These are phyloP conservation scores for Corydoras sp. DNA, from an alignment of 2,113 vertebrate species.

Conservation along the genomic window DNA sequence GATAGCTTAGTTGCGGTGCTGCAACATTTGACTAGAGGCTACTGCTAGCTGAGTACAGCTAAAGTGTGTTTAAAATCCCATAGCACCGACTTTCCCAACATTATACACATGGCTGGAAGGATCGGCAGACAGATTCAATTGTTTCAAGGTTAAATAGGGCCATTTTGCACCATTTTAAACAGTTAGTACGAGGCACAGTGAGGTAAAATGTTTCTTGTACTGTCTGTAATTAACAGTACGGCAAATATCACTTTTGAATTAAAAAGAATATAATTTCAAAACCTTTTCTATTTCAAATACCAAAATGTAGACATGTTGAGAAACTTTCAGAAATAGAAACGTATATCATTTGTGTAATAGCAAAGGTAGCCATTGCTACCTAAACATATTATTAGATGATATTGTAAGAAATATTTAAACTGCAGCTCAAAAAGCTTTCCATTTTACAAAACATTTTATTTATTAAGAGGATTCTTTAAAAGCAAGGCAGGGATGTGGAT, in stretches of 20 bases:
- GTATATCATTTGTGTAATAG: too few relatives aligned
- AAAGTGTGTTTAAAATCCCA: slow-evolving; percentile 1
- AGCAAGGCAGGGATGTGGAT: background rate
- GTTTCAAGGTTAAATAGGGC: background rate
- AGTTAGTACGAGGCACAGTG: background rate
- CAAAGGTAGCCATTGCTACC: too few relatives aligned
- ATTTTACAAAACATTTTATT: too few relatives aligned
- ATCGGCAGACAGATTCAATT: background rate
- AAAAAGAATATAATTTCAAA: too few relatives aligned
- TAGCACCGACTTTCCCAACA: background rate
- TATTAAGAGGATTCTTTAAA: background rate
- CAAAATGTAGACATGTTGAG: too few relatives aligned
- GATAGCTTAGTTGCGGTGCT: background rate
- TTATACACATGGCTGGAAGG: background rate
- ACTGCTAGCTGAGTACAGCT: background rate
- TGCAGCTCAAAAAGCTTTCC: too few relatives aligned
- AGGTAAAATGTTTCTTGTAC: background rate
- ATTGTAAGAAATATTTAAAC: too few relatives aligned
- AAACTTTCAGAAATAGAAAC: too few relatives aligned
- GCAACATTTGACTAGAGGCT: background rate
- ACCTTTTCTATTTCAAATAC: too few relatives aligned
- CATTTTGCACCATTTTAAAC: background rate
- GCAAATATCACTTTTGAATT: background rate
- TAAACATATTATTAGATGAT: too few relatives aligned
- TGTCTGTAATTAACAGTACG: background rate